Evolutionary conservation across 1,140 invertebrate genomes (phyloP), one percentile per base, ranked within the genome.

Genomic region (Carposina sasakii): DNA sequence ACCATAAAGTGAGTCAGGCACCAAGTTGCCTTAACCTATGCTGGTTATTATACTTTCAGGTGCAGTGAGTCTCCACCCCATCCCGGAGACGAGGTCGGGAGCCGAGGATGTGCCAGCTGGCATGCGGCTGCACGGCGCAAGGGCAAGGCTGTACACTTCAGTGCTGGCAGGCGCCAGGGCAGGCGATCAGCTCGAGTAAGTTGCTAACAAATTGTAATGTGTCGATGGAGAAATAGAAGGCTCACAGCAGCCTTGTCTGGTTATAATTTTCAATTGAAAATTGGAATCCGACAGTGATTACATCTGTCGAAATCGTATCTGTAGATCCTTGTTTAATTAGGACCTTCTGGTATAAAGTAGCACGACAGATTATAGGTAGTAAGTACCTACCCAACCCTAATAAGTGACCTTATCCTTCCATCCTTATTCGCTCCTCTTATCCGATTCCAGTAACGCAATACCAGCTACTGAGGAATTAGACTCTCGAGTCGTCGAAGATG

Each of bases 61-160:
- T 21, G 52, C 46, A 16, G 59, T 43, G 26, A 12, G 55, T 8
- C 51, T 77, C 16, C 65, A 63, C 49, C 63, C 71, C 3, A 70
- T 71, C 10, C 59, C 67, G 15, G 72, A 76, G 39, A 61, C 54
- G 0, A 52, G 54, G 6, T 67, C 70, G 0, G 60, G 69, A 0
- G 58, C 60, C 0, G 71, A 79, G 12, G 77, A 81, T 30, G 67
- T 82, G 12, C 78, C 78, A 9, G 69, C 63, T 0, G 78, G 72
- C 10, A 76, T 76, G 74, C 52, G 71, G 39, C 53, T 82, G 31
- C 76, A 79, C 42, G 76, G 74, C 0, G 60, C 78, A 0, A 50
- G 76, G 2, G 78, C 76, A 0, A 52, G 69, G 19, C 64, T 79
- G 0, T 79, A 82, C 54, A 82, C 78, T 2, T 82, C 78, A 0